Evolutionary conservation across 2,113 vertebrate species (phyloP).

Genomic region (Notarius quadriscutis): DNA sequence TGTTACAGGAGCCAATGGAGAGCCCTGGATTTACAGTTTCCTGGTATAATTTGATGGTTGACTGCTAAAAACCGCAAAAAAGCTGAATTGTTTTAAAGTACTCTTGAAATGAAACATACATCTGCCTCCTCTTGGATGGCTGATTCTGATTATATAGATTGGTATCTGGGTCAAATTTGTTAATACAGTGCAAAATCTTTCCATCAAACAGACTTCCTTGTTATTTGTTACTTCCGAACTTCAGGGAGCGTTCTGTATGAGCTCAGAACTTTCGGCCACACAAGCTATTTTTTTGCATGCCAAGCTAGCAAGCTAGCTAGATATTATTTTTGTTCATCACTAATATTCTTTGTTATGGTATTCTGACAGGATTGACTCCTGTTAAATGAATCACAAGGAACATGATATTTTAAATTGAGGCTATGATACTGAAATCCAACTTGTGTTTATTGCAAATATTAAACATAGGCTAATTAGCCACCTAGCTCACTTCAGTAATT

Average conservation of each 20-base stretch:
- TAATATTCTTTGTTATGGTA: not conserved
- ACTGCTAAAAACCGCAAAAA: not conserved
- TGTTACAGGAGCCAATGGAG: constrained; percentile 24
- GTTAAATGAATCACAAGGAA: not conserved
- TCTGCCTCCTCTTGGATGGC: not conserved
- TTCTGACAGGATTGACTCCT: not conserved
- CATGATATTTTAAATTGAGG: not conserved
- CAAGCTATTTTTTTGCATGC: not conserved
- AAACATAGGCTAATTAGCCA: not conserved
- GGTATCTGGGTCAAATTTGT: constrained; percentile 3
- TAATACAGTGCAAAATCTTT: not conserved
- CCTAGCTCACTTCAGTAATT: not conserved
- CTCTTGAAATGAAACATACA: not conserved
- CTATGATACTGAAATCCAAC: not conserved
- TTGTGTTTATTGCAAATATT: not conserved
- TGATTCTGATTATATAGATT: constrained; percentile 9
- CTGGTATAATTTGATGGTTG: constrained; percentile 23
- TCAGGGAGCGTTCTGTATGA: not conserved
- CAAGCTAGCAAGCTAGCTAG: not conserved
- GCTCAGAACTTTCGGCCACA: not conserved
- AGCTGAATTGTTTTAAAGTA: constrained; percentile 16
- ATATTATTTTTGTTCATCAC: not conserved
- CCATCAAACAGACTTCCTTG: not conserved
- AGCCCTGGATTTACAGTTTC: not conserved
- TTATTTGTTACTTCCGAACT: not conserved